These are phyloP conservation scores for Papilio helenus DNA, from an alignment of 1,140 invertebrate genomes.

Conservation along the genomic window DNA sequence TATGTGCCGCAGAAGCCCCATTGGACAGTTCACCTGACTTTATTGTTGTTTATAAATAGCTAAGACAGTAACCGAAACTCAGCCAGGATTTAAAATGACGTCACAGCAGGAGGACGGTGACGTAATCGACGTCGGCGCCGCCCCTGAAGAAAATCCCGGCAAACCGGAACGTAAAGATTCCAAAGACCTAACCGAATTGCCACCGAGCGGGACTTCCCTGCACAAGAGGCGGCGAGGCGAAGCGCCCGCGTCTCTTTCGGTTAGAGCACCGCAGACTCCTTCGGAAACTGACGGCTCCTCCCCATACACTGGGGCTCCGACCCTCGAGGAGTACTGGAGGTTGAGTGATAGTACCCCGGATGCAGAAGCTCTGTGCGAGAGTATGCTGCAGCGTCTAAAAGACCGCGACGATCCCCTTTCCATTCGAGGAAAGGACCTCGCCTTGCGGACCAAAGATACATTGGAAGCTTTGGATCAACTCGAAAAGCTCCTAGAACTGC, in stretches of 20 bases:
- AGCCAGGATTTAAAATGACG: conserved; percentile 59
- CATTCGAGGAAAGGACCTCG: conserved; percentile 69
- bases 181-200: conserved; percentile 68
- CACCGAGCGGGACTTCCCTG: conserved; percentile 70
- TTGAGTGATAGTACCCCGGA: conserved; percentile 55
- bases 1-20: conserved; percentile 46
- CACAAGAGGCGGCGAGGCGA: conserved; percentile 75
- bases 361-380: conserved; percentile 66
- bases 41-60: conserved; percentile 78
- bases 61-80: conserved; percentile 49
- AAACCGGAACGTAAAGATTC: conserved; percentile 53
- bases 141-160: conserved; percentile 49
- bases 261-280: conserved; percentile 67
- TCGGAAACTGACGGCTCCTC: conserved; percentile 75
- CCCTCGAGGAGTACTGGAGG: conserved; percentile 63
- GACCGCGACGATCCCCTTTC: conserved; percentile 70
- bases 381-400: conserved; percentile 71
- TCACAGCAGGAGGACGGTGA: conserved; percentile 69
- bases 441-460: conserved; percentile 79
- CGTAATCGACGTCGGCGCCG: conserved; percentile 51
- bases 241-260: conserved; percentile 68
- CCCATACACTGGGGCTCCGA: conserved; percentile 66
- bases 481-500: conserved; percentile 88
- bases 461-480: conserved; percentile 88
- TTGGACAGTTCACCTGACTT: conserved; percentile 65